Conservation (phyloP, 2,888 invertebrate species). For the Calliopum simillimum region DNA sequence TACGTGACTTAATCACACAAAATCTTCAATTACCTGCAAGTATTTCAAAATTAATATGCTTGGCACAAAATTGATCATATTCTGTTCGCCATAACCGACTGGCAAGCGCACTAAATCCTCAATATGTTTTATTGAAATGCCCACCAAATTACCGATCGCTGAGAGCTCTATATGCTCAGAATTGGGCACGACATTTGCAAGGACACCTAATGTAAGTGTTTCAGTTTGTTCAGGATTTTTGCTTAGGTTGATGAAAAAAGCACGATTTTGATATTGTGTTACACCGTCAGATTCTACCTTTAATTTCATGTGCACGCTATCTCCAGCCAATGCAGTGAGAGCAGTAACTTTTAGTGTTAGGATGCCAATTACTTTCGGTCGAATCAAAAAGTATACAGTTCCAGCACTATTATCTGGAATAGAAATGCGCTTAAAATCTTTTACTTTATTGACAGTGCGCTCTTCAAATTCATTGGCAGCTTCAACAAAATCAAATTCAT, state of each 20-base stretch:
- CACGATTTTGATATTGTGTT: conserved; percentile 72
- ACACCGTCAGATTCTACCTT: conserved; percentile 76
- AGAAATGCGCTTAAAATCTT: too few species aligned
- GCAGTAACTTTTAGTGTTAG: conserved; percentile 64
- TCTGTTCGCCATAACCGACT: conserved; percentile 78
- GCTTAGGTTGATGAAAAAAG: too few species aligned
- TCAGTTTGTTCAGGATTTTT: too few species aligned
- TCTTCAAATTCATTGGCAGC: too few species aligned
- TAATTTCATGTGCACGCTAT: conserved; percentile 68
- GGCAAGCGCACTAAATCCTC: conserved; percentile 73
- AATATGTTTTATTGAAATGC: conserved; percentile 45
- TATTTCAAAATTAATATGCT: conserved; percentile 75
- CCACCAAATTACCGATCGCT: conserved; percentile 71
- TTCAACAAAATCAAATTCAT: too few species aligned
- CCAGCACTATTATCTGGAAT: too few species aligned
- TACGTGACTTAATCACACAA: neutral
- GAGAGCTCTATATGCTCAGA: conserved; percentile 71
- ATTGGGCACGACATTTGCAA: conserved; percentile 69
- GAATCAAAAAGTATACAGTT: too few species aligned
- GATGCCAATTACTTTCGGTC: too few species aligned
- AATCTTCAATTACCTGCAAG: conserved; percentile 68
- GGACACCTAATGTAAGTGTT: conserved; percentile 65
- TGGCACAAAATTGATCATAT: conserved; percentile 75
- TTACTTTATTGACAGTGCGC: too few species aligned
- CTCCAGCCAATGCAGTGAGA: conserved; percentile 61